Percentiles rank a stretch among this genome's conserved stretches.
Evolutionary conservation across 2,113 vertebrate species (phyloP).

Genomic region (Xiphorhynchus elegans): DNA sequence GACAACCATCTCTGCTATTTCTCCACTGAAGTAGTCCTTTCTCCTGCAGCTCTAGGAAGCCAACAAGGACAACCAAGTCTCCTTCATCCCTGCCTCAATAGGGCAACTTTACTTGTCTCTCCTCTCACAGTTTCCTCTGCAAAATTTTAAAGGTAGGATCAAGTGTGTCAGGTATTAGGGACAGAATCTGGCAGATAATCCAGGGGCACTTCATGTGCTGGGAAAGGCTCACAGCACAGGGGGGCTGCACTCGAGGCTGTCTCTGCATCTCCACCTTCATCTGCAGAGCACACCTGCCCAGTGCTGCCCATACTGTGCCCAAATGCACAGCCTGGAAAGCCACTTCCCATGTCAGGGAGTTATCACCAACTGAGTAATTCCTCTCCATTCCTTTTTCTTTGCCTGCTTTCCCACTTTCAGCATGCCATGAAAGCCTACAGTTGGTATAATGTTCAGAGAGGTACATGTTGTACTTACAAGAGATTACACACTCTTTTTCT

Average conservation of each 20-base stretch:
- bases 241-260: neutral
- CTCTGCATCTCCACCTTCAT: neutral
- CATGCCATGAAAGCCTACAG: neutral
- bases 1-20: conserved; percentile 1
- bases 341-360: neutral
- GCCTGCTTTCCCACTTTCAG: neutral
- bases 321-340: neutral
- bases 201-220: neutral
- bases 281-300: neutral
- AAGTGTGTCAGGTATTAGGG: neutral
- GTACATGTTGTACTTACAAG: neutral
- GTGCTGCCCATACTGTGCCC: neutral
- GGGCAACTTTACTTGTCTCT: neutral
- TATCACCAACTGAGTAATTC: neutral
- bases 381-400: neutral
- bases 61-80: conserved; percentile 28
- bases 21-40: neutral
- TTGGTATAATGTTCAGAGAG: neutral
- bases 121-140: neutral
- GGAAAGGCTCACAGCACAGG: neutral
- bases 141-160: neutral
- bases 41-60: neutral
- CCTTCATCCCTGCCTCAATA: neutral
- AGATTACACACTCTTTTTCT: neutral
- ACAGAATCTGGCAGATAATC: neutral